Conservation (phyloP, 2,888 invertebrate genomes). For the Cataglyphis albicans region DNA sequence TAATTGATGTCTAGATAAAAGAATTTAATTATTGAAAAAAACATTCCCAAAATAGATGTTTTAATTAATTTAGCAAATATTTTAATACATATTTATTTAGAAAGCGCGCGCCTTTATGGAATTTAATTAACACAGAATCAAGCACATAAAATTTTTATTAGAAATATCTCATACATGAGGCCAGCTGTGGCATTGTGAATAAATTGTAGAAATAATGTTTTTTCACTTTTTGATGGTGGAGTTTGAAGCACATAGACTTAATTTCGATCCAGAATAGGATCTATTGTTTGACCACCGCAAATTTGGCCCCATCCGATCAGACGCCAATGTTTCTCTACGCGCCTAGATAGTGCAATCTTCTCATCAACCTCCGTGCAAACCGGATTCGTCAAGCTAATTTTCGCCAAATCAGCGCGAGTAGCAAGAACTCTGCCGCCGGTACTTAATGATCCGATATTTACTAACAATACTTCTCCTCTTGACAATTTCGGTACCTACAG, state of each 20-base stretch:
- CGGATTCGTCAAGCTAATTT: constrained; percentile 98
- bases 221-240: background rate
- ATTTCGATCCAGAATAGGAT: constrained; percentile 89
- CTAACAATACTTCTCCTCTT: constrained; percentile 96
- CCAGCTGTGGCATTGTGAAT: background rate
- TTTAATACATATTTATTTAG: background rate
- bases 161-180: constrained; percentile 67
- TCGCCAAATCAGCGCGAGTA: constrained; percentile 98
- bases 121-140: background rate
- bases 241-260: constrained; percentile 59
- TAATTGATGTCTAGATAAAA: no score
- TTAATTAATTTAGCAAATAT: background rate
- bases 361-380: constrained; percentile 99
- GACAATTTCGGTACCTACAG: constrained; percentile 93
- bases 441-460: constrained; percentile 99
- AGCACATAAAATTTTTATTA: constrained; percentile 64
- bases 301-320: constrained; percentile 99
- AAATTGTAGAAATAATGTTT: constrained; percentile 38
- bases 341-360: constrained; percentile 99
- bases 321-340: constrained; percentile 99
- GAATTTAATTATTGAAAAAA: background rate
- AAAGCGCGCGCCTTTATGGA: background rate
- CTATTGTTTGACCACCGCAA: constrained; percentile 98
- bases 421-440: constrained; percentile 98
- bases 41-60: background rate